Conservation (phyloP, 2,888 invertebrate species). For the Xylocampa areola region DNA sequence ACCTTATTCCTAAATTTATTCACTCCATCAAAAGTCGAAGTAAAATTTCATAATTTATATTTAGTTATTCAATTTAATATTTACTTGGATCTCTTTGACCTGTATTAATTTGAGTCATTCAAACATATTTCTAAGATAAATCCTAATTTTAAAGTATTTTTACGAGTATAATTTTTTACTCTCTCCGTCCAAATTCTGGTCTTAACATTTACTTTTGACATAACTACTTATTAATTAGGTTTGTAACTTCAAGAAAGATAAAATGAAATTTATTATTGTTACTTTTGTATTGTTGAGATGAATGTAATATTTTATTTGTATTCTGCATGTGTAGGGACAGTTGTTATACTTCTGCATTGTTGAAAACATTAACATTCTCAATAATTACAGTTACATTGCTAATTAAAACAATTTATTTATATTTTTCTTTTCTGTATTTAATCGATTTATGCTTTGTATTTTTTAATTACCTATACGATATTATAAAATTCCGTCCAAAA, state of each 20-base stretch:
- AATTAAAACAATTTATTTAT: slow-evolving; percentile 23
- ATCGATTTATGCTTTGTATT: slow-evolving; percentile 25
- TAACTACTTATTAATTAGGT: slow-evolving; percentile 57
- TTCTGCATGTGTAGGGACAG: slow-evolving; percentile 39
- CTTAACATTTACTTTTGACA: slow-evolving; percentile 67
- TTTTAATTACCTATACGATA: slow-evolving; percentile 42
- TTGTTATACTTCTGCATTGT: slow-evolving; percentile 34
- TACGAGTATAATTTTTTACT: slow-evolving; percentile 55
- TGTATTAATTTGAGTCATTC: slow-evolving; percentile 9
- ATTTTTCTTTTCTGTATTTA: slow-evolving; percentile 20
- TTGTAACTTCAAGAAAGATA: slow-evolving; percentile 24
- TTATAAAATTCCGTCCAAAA: slow-evolving; percentile 59
- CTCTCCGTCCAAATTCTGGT: slow-evolving; percentile 84
- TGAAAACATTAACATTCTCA: slow-evolving; percentile 1
- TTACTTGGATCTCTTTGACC: neutral
- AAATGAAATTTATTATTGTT: slow-evolving; percentile 59
- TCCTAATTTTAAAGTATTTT: slow-evolving; percentile 26
- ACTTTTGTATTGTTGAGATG: slow-evolving; percentile 58
- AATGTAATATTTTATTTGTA: slow-evolving; percentile 57
- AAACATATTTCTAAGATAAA: slow-evolving; percentile 26
- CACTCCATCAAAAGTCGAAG: slow-evolving; percentile 1
- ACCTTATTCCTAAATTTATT: slow-evolving; percentile 4
- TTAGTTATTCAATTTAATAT: slow-evolving; percentile 1
- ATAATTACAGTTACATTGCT: slow-evolving; percentile 11
- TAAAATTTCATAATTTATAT: neutral